Evolutionary conservation across 53 echinoderm and acorn worm genomes (phyloP).

Genomic region (Astropecten irregularis): DNA sequence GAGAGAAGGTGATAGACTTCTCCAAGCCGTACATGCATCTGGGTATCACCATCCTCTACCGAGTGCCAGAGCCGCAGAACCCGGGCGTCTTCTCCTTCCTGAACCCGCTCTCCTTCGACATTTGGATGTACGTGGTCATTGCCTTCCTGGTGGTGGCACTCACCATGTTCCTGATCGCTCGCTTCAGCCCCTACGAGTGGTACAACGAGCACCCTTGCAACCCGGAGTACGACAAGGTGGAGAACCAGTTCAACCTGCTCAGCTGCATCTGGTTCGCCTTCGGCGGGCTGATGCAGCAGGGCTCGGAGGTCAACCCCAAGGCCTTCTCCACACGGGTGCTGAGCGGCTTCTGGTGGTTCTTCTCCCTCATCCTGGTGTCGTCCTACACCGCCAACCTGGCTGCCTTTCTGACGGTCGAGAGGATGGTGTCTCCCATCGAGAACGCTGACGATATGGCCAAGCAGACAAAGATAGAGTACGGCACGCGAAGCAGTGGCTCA

Average conservation of each 20-base stretch:
- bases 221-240: constrained; percentile 96
- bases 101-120: constrained; percentile 92
- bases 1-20: constrained; percentile 94
- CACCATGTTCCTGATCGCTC: constrained; percentile 87
- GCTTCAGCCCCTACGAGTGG: constrained; percentile 99
- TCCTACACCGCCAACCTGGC: constrained; percentile 99
- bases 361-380: constrained; percentile 93
- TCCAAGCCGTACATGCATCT: constrained; percentile 97
- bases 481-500: constrained; percentile 88
- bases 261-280: constrained; percentile 99
- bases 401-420: constrained; percentile 94
- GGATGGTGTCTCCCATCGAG: constrained; percentile 95
- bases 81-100: constrained; percentile 98
- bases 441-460: constrained; percentile 86
- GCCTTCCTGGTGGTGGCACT: constrained; percentile 92
- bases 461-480: constrained; percentile 94
- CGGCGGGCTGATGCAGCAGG: constrained; percentile 99
- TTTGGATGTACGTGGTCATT: constrained; percentile 98
- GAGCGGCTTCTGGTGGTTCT: constrained; percentile 99
- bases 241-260: constrained; percentile 95
- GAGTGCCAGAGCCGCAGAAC: constrained; percentile 91
- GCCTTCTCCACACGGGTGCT: constrained; percentile 95
- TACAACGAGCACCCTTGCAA: constrained; percentile 99
- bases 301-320: constrained; percentile 94
- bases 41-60: constrained; percentile 92